These are phyloP conservation scores for Epistrophe grossulariae DNA, from an alignment of 2,888 invertebrate species.

Conservation along the genomic window DNA sequence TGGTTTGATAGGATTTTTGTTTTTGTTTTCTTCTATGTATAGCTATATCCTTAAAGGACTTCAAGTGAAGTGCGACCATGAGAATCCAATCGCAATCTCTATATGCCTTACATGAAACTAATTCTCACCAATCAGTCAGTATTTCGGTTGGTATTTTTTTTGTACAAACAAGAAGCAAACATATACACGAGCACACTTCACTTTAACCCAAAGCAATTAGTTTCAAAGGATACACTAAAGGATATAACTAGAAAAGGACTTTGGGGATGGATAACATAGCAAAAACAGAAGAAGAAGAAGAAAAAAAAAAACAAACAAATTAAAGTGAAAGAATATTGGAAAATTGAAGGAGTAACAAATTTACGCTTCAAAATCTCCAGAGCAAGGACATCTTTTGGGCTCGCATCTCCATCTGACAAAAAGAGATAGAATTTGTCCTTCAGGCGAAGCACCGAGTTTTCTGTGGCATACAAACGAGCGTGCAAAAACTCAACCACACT, in stretches of 20 bases:
- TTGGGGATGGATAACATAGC: not conserved
- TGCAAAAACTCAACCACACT: constrained; percentile 79
- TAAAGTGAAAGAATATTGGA: constrained; percentile 55
- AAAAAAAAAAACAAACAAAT: constrained; percentile 24
- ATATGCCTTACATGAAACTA: constrained; percentile 56
- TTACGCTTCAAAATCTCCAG: constrained; percentile 81
- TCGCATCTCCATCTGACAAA: constrained; percentile 79
- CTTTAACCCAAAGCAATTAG: constrained; percentile 66
- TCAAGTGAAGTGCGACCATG: constrained; percentile 57
- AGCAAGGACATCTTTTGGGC: constrained; percentile 79
- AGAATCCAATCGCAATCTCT: constrained; percentile 29
- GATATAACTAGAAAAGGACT: constrained; percentile 45
- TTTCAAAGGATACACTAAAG: constrained; percentile 55
- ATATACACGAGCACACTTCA: constrained; percentile 55
- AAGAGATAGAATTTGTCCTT: constrained; percentile 82
- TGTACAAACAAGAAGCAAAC: constrained; percentile 2
- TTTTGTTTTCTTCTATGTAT: not conserved
- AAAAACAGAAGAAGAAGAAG: not conserved
- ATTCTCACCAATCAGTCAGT: constrained; percentile 63
- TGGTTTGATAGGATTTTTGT: constrained; percentile 56
- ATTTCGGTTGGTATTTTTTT: constrained; percentile 11
- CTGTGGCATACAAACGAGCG: constrained; percentile 82
- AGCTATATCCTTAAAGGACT: constrained; percentile 1
- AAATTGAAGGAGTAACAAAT: constrained; percentile 74
- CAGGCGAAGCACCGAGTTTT: constrained; percentile 80